Conservation (phyloP, 1,140 invertebrate species). For the Lutraria rhynchaena region DNA sequence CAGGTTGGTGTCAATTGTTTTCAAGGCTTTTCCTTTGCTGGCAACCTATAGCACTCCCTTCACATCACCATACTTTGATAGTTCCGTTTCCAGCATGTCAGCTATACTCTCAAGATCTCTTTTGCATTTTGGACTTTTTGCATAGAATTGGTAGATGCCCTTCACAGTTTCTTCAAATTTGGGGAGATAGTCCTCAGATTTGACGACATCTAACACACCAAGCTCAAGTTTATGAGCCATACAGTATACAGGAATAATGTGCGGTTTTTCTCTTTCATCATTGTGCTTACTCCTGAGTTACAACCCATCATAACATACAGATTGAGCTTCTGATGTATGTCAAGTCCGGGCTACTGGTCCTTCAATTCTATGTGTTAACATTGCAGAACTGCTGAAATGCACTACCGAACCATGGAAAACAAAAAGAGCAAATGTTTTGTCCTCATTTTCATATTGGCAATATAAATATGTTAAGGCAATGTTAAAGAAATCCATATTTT, state of each 20-base stretch:
- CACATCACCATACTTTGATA: neutral
- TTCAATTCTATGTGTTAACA: too few species aligned
- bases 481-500: too few species aligned
- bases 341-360: too few species aligned
- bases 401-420: too few species aligned
- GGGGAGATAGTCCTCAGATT: neutral
- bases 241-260: neutral
- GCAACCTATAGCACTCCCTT: conserved; percentile 3
- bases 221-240: neutral
- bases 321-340: too few species aligned
- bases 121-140: neutral
- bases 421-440: too few species aligned
- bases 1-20: neutral
- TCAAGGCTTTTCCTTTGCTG: neutral
- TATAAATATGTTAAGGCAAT: too few species aligned
- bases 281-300: too few species aligned
- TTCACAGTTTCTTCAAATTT: neutral
- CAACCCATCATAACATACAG: neutral
- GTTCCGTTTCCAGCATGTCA: neutral
- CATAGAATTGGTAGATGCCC: too few species aligned
- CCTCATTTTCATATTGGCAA: too few species aligned
- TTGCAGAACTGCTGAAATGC: too few species aligned
- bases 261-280: neutral
- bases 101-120: neutral
- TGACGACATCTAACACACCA: conserved; percentile 1